Percentiles rank a stretch among this genome's conserved stretches.
Evolutionary conservation across 1,140 invertebrate genomes (phyloP).

Genomic region (Himalopsyche phryganea): DNA sequence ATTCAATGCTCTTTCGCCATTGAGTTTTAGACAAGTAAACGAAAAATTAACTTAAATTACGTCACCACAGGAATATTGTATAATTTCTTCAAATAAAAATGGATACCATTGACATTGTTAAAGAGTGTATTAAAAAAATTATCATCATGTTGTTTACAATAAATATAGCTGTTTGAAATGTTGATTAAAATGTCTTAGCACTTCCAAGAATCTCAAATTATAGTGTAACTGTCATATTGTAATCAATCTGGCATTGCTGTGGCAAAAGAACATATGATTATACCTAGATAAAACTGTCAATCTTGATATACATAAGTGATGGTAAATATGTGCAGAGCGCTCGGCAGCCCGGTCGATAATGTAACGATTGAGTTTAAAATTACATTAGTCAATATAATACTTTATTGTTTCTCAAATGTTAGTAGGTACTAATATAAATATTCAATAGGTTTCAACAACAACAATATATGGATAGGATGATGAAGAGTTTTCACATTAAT

Average conservation of each 20-base stretch:
- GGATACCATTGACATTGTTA: no score
- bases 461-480: slow-evolving; percentile 28
- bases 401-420: slow-evolving; percentile 24
- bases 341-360: background rate
- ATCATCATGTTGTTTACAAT: no score
- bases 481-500: slow-evolving; percentile 12
- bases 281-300: slow-evolving; percentile 8
- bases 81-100: no score
- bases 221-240: background rate
- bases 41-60: no score
- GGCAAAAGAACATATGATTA: background rate
- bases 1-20: no score
- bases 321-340: slow-evolving; percentile 11
- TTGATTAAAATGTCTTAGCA: no score
- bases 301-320: slow-evolving; percentile 8
- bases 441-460: slow-evolving; percentile 29
- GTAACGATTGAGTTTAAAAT: slow-evolving; percentile 4
- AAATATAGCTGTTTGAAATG: no score
- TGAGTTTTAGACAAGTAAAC: no score
- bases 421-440: slow-evolving; percentile 30
- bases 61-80: no score
- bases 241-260: background rate
- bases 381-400: slow-evolving; percentile 29
- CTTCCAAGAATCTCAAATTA: no score
- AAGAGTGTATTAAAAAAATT: no score